Evolutionary conservation across 2,797 vertebrate species (phyloP), one percentile per base, ranked within the genome.

Genomic region (Sebastes flavidus): DNA sequence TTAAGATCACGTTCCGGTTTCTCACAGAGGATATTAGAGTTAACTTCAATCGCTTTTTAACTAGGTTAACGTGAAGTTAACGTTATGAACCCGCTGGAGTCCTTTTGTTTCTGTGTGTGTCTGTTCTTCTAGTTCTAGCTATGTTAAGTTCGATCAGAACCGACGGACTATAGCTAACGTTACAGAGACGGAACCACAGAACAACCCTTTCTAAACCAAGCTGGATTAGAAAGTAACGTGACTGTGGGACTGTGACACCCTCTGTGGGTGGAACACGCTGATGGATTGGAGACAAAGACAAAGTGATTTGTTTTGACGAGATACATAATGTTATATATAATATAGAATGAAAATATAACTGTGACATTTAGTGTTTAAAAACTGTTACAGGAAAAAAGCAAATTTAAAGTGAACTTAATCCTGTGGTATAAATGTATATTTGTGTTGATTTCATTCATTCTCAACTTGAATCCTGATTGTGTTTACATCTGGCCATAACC

Each of bases 81-180:
- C 24, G 6, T 38, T 3, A 4, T 5, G 6, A 16, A 25, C 4
- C 4, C 2, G 1, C 10, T 20, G 4, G 6, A 30, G 46, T 27
- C 9, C 38, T 34, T 69, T 76, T 88, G 61, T 88, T 83, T 79
- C 75, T 9, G 13, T 68, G 38, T 13, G 13, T 72, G 10, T 71
- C 11, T 63, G 4, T 42, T 12, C 8, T 65, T 54, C 20, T 12
- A 11, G n/a, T 66, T 75, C 22, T 65, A 4, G 16, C 10, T 8
- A 30, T 5, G 11, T 12, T 18, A 8, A 54, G 11, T 34, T 56
- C 2, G 4, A 25, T 5, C 6, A 54, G 52, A 46, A 18, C 13
- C 0, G 4, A 56, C 20, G 10, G 8, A 5, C 9, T 52, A 2
- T 29, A 29, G 56, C 13, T 29, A 27, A 58, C 13, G 24, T 27